phyloP scores from a whole-genome alignment of 2,113 vertebrate species.

The Cnemophilus loriae region DNA sequence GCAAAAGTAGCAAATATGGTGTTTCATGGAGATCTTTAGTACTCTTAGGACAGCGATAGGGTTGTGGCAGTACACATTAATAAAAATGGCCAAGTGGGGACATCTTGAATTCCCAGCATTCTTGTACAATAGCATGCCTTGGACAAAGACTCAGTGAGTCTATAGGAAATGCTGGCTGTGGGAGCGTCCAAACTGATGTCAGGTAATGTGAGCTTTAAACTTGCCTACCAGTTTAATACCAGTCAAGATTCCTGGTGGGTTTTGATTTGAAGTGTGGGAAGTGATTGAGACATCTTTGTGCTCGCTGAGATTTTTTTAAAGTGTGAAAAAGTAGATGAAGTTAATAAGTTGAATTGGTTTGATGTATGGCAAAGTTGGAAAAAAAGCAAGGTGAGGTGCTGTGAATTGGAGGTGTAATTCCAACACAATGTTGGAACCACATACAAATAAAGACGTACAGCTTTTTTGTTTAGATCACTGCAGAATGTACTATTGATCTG shows the following conservation, averaged over 20 bases:
- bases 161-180: background rate
- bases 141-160: background rate
- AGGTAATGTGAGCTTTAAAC: background rate
- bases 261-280: background rate
- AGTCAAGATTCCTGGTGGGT: background rate
- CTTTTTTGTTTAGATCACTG: background rate
- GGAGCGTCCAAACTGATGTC: background rate
- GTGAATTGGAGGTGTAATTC: background rate
- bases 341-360: background rate
- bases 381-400: background rate
- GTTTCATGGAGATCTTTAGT: background rate
- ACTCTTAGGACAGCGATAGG: background rate
- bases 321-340: background rate
- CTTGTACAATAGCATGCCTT: background rate
- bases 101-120: background rate
- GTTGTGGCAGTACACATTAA: background rate
- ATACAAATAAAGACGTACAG: background rate
- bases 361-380: background rate
- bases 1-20: background rate
- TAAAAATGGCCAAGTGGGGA: background rate
- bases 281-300: background rate
- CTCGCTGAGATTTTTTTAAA: background rate
- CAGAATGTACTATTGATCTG: background rate
- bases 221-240: background rate
- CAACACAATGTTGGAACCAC: background rate